These are phyloP conservation scores for Cranoglanis bouderius DNA, from an alignment of 2,113 vertebrate species.

Conservation along the genomic window DNA sequence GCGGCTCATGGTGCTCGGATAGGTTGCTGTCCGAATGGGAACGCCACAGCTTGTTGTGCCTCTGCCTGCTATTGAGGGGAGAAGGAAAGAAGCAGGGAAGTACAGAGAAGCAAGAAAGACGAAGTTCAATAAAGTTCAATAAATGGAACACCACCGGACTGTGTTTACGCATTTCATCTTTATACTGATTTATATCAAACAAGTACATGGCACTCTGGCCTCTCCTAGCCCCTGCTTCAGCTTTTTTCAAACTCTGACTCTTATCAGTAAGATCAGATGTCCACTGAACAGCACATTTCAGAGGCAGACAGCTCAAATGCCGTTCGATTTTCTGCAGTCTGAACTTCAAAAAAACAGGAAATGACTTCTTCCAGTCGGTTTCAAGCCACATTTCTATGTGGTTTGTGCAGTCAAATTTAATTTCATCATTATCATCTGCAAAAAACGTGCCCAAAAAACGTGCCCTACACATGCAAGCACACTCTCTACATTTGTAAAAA, in stretches of 20 bases:
- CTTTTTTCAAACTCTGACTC: background rate
- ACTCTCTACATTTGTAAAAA: background rate
- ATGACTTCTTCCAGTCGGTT: background rate
- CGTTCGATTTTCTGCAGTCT: background rate
- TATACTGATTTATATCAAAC: background rate
- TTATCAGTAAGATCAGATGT: background rate
- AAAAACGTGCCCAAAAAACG: background rate
- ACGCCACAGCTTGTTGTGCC: conserved; percentile 97
- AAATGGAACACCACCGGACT: background rate
- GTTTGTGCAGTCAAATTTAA: background rate
- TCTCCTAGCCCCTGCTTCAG: background rate
- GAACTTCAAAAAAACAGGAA: background rate
- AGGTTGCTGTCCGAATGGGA: conserved; percentile 95
- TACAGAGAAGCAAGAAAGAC: background rate
- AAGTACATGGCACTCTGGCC: background rate
- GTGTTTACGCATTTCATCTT: background rate
- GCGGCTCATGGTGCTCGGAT: conserved; percentile 82
- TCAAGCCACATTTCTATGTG: background rate
- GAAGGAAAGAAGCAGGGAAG: background rate
- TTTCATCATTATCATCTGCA: background rate
- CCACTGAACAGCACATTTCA: background rate
- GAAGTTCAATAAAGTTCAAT: background rate
- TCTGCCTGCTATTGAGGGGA: conserved; percentile 82
- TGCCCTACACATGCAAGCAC: background rate
- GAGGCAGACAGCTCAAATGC: background rate